Evolutionary conservation across 2,113 vertebrate species (phyloP).

Genomic region (Psittacus erithacus): DNA sequence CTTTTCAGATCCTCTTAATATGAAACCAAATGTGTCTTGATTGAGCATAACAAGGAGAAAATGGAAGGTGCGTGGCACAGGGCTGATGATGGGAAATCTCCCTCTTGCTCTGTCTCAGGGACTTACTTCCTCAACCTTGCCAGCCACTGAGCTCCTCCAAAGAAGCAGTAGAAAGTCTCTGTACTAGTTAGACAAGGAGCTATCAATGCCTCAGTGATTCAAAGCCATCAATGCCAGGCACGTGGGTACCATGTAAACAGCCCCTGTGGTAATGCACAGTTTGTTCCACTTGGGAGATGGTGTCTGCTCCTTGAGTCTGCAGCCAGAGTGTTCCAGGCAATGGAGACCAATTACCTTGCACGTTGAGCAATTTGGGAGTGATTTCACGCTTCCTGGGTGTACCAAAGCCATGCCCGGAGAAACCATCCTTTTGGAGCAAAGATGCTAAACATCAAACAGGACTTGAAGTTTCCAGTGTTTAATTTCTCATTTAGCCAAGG

Average conservation of each 20-base stretch:
- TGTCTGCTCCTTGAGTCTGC: not conserved
- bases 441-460: conserved; percentile 48
- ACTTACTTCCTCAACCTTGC: not conserved
- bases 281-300: not conserved
- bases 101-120: not conserved
- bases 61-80: not conserved
- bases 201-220: not conserved
- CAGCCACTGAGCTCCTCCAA: not conserved
- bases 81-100: not conserved
- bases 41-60: not conserved
- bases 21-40: conserved; percentile 10
- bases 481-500: conserved; percentile 58
- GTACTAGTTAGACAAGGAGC: not conserved
- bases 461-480: conserved; percentile 29
- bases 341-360: conserved; percentile 17
- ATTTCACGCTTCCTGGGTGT: conserved; percentile 29
- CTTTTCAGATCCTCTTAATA: not conserved
- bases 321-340: not conserved
- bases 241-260: accelerated
- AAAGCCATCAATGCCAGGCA: not conserved
- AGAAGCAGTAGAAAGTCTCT: not conserved
- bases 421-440: not conserved
- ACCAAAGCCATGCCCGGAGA: not conserved
- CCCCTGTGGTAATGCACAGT: not conserved
- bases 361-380: not conserved